Conservation (phyloP, 2,113 vertebrate genomes). For the Theropithecus gelada region DNA sequence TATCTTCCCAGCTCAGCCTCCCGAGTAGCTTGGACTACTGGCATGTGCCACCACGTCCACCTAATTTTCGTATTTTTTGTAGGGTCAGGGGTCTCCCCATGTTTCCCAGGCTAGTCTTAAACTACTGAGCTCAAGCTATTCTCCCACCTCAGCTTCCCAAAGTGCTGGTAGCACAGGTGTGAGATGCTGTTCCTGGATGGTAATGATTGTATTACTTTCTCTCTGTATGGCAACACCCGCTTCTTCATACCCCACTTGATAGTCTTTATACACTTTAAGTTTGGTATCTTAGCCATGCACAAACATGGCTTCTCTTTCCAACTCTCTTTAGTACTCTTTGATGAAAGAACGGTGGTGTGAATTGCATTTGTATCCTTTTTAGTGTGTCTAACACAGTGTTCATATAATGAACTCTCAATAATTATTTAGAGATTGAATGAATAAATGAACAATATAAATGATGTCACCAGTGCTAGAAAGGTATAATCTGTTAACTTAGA, state of each 20-base stretch:
- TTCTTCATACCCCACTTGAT: rapidly evolving
- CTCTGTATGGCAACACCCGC: rapidly evolving
- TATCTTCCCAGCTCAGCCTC: no score
- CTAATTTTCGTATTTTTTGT: no score
- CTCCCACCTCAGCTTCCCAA: no score
- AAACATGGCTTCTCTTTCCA: not conserved
- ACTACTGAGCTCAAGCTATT: no score
- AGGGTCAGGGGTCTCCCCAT: no score
- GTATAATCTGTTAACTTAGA: not conserved
- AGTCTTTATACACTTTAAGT: not conserved
- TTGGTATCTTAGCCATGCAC: not conserved
- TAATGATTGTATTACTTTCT: not conserved
- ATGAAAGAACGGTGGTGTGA: not conserved
- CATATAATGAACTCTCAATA: not conserved
- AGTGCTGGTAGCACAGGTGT: no score
- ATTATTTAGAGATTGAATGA: not conserved
- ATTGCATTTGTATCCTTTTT: not conserved
- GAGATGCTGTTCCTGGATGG: no score
- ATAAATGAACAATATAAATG: not conserved
- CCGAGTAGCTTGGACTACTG: no score
- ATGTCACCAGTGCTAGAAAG: not conserved
- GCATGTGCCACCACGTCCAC: no score
- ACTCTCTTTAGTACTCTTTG: not conserved
- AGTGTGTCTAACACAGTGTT: not conserved
- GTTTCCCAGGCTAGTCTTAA: no score